phyloP scores from a whole-genome alignment of 2,888 invertebrate species.

The Platypus cylindrus region DNA sequence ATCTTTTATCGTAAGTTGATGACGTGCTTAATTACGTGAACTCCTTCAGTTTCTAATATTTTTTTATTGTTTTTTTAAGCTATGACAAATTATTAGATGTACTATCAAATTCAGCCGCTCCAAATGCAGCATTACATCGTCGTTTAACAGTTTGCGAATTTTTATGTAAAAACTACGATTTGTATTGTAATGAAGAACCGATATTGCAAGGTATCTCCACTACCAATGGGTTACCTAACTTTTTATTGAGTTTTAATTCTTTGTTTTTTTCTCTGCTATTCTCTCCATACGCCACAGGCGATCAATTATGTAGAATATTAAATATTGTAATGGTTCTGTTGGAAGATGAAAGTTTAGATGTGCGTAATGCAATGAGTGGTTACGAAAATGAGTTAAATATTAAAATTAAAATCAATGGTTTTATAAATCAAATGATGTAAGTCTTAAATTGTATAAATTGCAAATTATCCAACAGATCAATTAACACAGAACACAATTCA shows the following conservation, averaged over 20 bases:
- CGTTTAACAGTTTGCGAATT: slow-evolving; percentile 25
- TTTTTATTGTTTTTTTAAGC: slow-evolving; percentile 6
- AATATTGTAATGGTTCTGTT: slow-evolving; percentile 37
- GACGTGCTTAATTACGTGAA: not conserved
- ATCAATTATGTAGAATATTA: slow-evolving; percentile 24
- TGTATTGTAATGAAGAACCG: slow-evolving; percentile 20
- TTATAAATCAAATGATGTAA: slow-evolving; percentile 18
- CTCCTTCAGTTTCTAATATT: not conserved
- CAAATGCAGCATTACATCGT: slow-evolving; percentile 23
- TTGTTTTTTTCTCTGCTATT: not conserved
- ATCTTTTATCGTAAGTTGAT: slow-evolving; percentile 19
- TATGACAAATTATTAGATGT: slow-evolving; percentile 20
- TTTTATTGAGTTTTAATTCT: not conserved
- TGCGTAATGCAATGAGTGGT: slow-evolving; percentile 32
- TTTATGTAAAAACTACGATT: slow-evolving; percentile 19
- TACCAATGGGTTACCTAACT: too few species aligned
- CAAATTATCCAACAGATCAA: not conserved
- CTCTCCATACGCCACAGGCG: slow-evolving; percentile 11
- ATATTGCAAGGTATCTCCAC: slow-evolving; percentile 19
- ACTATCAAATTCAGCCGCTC: slow-evolving; percentile 23
- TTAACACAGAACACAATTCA: not conserved
- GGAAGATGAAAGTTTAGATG: slow-evolving; percentile 39
- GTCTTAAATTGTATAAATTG: slow-evolving; percentile 6
- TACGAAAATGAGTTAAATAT: slow-evolving; percentile 18
- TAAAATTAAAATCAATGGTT: slow-evolving; percentile 14